These are phyloP conservation scores for Parnassius glacialis DNA, from an alignment of 2,888 invertebrate species.

Conservation along the genomic window DNA sequence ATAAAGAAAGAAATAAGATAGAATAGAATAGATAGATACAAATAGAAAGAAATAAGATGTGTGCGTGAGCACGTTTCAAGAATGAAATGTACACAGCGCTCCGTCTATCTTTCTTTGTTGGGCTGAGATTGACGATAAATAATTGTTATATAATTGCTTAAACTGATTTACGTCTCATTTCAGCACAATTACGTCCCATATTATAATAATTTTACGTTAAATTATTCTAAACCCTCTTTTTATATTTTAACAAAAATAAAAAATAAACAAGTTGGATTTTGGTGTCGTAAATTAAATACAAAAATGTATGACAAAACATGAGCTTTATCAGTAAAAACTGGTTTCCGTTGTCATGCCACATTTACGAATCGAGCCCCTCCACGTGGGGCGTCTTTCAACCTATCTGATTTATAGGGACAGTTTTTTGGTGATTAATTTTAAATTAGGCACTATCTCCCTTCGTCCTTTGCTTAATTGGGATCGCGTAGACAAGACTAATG, in stretches of 20 bases:
- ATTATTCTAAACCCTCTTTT: no score
- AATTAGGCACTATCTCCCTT: constrained; percentile 61
- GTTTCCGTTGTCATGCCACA: constrained; percentile 42
- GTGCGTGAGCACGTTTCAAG: no score
- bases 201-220: no score
- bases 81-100: no score
- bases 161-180: no score
- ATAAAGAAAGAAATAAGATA: no score
- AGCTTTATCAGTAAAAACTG: constrained; percentile 9
- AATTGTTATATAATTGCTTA: no score
- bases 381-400: constrained; percentile 44
- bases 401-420: constrained; percentile 61
- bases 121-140: no score
- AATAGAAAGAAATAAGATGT: no score
- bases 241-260: neutral
- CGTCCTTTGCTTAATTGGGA: constrained; percentile 48
- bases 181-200: no score
- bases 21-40: no score
- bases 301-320: constrained; percentile 13
- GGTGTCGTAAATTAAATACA: constrained; percentile 13
- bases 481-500: constrained; percentile 54
- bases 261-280: neutral
- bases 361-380: constrained; percentile 28
- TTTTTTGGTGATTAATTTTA: constrained; percentile 64
- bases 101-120: no score